Percentiles rank a stretch among this genome's conserved stretches.
phyloP scores from a whole-genome alignment of 2,113 vertebrate species.

The Todiramphus saurophagus region DNA sequence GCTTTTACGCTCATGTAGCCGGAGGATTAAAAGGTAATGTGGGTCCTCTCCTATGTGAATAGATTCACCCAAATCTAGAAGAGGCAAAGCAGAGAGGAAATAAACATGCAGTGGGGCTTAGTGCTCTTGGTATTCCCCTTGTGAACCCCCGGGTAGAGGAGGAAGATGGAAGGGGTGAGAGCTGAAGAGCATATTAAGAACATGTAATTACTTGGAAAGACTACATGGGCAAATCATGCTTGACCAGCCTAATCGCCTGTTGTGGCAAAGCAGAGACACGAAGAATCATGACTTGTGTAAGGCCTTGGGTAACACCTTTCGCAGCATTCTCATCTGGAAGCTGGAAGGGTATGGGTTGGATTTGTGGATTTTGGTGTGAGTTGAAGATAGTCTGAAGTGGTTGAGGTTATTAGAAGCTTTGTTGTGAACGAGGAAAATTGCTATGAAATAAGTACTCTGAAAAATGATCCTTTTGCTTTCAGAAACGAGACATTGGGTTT shows the following conservation, averaged over 20 bases:
- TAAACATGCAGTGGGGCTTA: neutral
- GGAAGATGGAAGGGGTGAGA: neutral
- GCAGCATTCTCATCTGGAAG: rapidly evolving
- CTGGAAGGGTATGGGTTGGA: neutral
- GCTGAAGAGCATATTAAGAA: rapidly evolving
- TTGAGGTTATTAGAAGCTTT: neutral
- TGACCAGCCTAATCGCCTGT: neutral
- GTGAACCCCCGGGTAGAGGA: neutral
- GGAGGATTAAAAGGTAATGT: neutral
- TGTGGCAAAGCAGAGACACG: neutral
- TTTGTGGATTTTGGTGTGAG: rapidly evolving
- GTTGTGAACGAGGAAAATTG: neutral
- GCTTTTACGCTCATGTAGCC: neutral
- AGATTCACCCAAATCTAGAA: neutral
- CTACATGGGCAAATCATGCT: neutral
- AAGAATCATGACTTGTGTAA: neutral
- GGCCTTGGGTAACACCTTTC: neutral
- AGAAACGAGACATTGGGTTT: neutral
- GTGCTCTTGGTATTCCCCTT: neutral
- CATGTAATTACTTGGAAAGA: neutral
- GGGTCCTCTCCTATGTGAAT: neutral
- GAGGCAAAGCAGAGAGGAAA: neutral
- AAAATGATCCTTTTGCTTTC: neutral
- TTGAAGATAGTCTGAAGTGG: neutral
- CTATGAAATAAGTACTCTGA: neutral